Evolutionary conservation across 2,888 invertebrate species (phyloP), one percentile per base, ranked within the genome.

Genomic region (Orthonevra nobilis): DNA sequence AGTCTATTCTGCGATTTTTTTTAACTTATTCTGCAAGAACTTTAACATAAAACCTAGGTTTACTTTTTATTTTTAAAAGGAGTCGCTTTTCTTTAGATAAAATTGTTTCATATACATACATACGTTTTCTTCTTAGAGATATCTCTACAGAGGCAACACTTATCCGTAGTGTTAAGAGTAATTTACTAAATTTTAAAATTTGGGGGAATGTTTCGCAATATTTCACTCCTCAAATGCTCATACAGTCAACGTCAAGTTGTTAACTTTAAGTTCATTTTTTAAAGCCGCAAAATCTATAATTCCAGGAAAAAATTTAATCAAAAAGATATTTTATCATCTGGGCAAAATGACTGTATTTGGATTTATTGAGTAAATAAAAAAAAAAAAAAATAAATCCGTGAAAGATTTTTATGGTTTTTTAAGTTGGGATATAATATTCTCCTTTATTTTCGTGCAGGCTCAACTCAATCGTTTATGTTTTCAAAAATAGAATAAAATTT

Each of bases 301-400:
- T n/a, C n/a, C n/a, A n/a, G n/a, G n/a, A n/a, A n/a, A n/a, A n/a
- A n/a, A n/a, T n/a, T n/a, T n/a, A n/a, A n/a, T n/a, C n/a, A n/a
- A n/a, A n/a, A n/a, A n/a, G n/a, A n/a, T n/a, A n/a, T n/a, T n/a
- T n/a, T n/a, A n/a, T n/a, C n/a, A n/a, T n/a, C n/a, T n/a, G n/a
- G n/a, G n/a, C 26, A 34, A 56, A 28, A 34, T 6, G 40, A 40
- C 20, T 10, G 10, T 44, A 44, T 19, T 40, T 19, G 2, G 19
- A 40, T 44, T 40, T 40, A 40, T 40, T 40, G 17, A 40, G 19
- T 40, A 40, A 40, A n/a, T n/a, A n/a, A n/a, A n/a, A n/a, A n/a
- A n/a, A n/a, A n/a, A n/a, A n/a, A n/a, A n/a, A n/a, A n/a, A n/a
- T n/a, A n/a, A n/a, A n/a, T n/a, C n/a, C n/a, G n/a, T n/a, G n/a